phyloP scores from a whole-genome alignment of 1,140 invertebrate genomes.

The Vanessa atalanta region DNA sequence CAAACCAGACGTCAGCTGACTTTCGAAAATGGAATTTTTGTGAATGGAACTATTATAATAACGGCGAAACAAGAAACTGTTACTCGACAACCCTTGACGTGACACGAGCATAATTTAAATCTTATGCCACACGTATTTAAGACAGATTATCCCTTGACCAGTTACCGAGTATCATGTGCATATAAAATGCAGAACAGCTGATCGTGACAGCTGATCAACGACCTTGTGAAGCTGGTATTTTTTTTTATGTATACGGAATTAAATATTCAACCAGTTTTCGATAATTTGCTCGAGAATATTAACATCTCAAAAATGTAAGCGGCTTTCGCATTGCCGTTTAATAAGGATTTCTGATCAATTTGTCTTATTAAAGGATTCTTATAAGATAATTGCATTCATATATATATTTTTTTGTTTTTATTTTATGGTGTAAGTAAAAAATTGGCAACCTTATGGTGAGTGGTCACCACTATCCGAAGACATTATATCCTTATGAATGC shows the following conservation, averaged over 20 bases:
- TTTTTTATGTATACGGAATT: constrained; percentile 17
- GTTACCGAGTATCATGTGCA: neutral
- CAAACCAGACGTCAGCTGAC: constrained; percentile 30
- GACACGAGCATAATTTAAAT: neutral
- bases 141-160: neutral
- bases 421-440: too few relatives aligned
- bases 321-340: neutral
- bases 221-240: constrained; percentile 19
- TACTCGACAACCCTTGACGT: constrained; percentile 10
- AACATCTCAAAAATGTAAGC: neutral
- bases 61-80: constrained; percentile 18
- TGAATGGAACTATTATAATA: constrained; percentile 32
- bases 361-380: neutral
- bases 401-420: neutral
- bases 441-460: too few relatives aligned
- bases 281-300: neutral
- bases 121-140: neutral
- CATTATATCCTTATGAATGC: too few relatives aligned
- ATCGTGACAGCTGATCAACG: constrained; percentile 32
- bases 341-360: neutral
- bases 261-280: constrained; percentile 27
- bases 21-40: constrained; percentile 37
- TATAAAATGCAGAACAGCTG: constrained; percentile 24
- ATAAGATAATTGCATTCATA: too few relatives aligned
- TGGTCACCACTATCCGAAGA: too few relatives aligned